phyloP scores from a whole-genome alignment of 2,113 vertebrate species.

The Mionectes macconnelli region DNA sequence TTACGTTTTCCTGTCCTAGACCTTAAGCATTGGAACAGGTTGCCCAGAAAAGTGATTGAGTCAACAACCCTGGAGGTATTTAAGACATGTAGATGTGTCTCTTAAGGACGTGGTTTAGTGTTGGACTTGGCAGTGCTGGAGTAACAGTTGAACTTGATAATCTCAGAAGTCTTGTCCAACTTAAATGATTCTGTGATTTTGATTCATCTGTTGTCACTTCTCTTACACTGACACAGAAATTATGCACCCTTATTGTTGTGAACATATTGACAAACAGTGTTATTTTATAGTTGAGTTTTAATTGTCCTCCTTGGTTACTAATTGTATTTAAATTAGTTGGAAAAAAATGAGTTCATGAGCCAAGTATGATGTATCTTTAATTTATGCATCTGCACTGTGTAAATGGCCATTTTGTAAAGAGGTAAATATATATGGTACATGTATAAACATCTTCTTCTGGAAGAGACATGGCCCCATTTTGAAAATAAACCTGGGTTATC shows the following conservation, averaged over 20 bases:
- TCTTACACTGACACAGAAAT: background rate
- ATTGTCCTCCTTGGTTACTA: background rate
- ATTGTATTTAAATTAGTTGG: background rate
- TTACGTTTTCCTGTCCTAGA: background rate
- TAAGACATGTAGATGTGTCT: background rate
- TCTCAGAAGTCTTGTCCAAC: background rate
- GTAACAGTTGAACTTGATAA: background rate
- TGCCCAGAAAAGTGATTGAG: background rate
- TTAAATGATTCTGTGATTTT: fast-evolving
- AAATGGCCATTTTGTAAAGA: background rate
- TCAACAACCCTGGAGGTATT: background rate
- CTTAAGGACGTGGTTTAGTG: background rate
- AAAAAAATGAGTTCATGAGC: background rate
- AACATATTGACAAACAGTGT: background rate
- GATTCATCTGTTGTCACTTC: background rate
- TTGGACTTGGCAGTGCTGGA: background rate
- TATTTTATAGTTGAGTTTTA: background rate
- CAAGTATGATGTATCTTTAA: background rate
- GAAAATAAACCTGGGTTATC: background rate
- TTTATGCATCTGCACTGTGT: background rate
- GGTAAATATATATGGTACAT: background rate
- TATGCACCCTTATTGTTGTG: background rate
- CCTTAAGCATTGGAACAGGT: background rate
- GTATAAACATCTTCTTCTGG: background rate
- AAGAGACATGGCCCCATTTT: background rate